These are phyloP conservation scores for Calephelis perditalis DNA, from an alignment of 2,888 invertebrate genomes.

Conservation along the genomic window DNA sequence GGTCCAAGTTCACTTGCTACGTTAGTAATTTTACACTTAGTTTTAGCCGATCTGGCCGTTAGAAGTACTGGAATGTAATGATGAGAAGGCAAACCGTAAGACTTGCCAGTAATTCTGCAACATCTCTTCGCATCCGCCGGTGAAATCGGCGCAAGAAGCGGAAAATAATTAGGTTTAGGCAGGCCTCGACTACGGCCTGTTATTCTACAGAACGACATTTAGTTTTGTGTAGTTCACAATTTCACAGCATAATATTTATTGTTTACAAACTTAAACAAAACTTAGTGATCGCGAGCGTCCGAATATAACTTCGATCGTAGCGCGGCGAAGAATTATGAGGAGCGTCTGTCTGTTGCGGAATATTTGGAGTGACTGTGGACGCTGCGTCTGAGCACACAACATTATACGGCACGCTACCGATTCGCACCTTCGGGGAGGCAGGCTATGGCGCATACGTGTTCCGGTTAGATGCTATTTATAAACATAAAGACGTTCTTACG, in stretches of 20 bases:
- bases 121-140: slow-evolving; percentile 89
- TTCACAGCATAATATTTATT: slow-evolving; percentile 60
- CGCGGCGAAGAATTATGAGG: slow-evolving; percentile 41
- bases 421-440: slow-evolving; percentile 66
- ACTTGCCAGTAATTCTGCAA: slow-evolving; percentile 88
- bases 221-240: slow-evolving; percentile 42
- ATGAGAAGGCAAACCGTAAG: slow-evolving; percentile 84
- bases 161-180: slow-evolving; percentile 90
- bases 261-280: slow-evolving; percentile 43
- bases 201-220: slow-evolving; percentile 87
- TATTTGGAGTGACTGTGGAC: slow-evolving; percentile 55
- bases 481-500: slow-evolving; percentile 62
- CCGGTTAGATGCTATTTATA: slow-evolving; percentile 74
- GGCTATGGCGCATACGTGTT: slow-evolving; percentile 71
- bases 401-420: slow-evolving; percentile 44
- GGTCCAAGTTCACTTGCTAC: slow-evolving; percentile 79
- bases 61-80: slow-evolving; percentile 88
- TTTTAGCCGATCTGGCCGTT: slow-evolving; percentile 61
- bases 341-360: slow-evolving; percentile 54
- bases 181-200: slow-evolving; percentile 88
- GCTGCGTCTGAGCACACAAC: slow-evolving; percentile 37
- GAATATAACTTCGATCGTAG: slow-evolving; percentile 37
- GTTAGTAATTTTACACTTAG: slow-evolving; percentile 82
- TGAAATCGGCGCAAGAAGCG: slow-evolving; percentile 87
- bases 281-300: slow-evolving; percentile 38